A percentile compares a stretch with the other conserved stretches of the same genome.
These are phyloP conservation scores for Pholis gunnellus DNA, from an alignment of 2,113 vertebrate genomes.

Conservation along the genomic window DNA sequence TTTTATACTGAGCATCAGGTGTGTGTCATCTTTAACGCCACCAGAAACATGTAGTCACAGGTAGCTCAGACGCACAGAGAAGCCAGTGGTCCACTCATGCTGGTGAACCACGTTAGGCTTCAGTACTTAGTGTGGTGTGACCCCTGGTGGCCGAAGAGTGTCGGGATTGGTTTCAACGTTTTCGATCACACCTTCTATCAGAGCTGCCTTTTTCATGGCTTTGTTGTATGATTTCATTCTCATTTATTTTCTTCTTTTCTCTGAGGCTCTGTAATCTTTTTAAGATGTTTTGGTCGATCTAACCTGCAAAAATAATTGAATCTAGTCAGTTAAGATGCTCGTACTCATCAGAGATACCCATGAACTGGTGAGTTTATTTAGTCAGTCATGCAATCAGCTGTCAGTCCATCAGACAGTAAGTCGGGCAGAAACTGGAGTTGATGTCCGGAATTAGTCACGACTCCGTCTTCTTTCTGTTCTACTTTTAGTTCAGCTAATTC, in stretches of 20 bases:
- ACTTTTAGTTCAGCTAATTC: constrained; percentile 7
- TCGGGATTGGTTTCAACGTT: neutral
- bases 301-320: neutral
- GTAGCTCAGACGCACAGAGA: constrained; percentile 29
- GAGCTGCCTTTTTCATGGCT: neutral
- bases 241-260: neutral
- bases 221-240: neutral
- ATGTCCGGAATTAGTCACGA: neutral
- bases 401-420: neutral
- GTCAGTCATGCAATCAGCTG: neutral
- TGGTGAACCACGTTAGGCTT: neutral
- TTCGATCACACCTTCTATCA: neutral
- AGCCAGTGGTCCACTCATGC: constrained; percentile 14
- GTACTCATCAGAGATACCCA: neutral
- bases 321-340: neutral
- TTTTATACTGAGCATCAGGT: neutral
- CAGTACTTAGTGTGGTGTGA: constrained; percentile 40
- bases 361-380: neutral
- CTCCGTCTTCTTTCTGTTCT: constrained; percentile 12
- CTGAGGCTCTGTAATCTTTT: neutral
- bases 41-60: neutral
- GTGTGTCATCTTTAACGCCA: neutral
- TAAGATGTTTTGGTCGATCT: neutral
- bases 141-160: constrained; percentile 63
- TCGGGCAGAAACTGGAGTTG: neutral